A percentile compares a stretch with the other conserved stretches of the same genome.
Conservation (phyloP, 2,797 vertebrate genomes). For the Myoxocephalus aenaeus region DNA sequence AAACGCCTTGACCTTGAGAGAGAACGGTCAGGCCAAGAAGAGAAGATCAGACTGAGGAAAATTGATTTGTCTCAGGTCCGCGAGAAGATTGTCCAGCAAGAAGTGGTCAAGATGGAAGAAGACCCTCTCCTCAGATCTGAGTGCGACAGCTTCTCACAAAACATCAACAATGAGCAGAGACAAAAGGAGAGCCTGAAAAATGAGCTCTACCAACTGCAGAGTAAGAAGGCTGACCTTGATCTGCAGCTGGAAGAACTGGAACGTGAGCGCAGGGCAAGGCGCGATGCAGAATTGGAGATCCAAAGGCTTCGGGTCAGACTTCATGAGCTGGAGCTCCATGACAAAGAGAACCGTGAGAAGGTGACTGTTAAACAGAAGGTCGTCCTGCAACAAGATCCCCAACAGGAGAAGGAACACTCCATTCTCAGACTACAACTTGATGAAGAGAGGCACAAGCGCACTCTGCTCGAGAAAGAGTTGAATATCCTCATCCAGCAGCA, state of each 20-base stretch:
- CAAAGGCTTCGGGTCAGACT: conserved; percentile 90
- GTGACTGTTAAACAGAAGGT: conserved; percentile 97
- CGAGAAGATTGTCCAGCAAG: conserved; percentile 93
- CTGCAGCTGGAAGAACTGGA: conserved; percentile 93
- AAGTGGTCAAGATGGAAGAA: conserved; percentile 93
- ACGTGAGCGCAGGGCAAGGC: conserved; percentile 89
- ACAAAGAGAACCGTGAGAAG: conserved; percentile 91
- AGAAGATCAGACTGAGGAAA: conserved; percentile 89
- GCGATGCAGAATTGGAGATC: conserved; percentile 94
- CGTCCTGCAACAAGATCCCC: conserved; percentile 96
- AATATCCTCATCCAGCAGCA: conserved; percentile 88
- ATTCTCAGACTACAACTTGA: conserved; percentile 92
- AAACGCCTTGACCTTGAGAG: conserved; percentile 92
- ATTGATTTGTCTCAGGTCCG: conserved; percentile 92
- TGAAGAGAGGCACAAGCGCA: conserved; percentile 91
- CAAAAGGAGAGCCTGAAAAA: conserved; percentile 89
- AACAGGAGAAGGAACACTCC: conserved; percentile 95
- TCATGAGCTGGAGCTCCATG: conserved; percentile 88
- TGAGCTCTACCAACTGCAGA: conserved; percentile 89
- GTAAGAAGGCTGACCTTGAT: conserved; percentile 90
- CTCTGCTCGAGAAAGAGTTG: conserved; percentile 90
- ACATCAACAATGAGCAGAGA: conserved; percentile 90
- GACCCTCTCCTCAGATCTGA: conserved; percentile 90
- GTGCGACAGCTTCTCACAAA: conserved; percentile 86
- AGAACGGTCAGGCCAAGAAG: conserved; percentile 86